A percentile compares a stretch with the other conserved stretches of the same genome.
Conservation (phyloP, 2,113 vertebrate genomes). For the Nibea coibor region DNA sequence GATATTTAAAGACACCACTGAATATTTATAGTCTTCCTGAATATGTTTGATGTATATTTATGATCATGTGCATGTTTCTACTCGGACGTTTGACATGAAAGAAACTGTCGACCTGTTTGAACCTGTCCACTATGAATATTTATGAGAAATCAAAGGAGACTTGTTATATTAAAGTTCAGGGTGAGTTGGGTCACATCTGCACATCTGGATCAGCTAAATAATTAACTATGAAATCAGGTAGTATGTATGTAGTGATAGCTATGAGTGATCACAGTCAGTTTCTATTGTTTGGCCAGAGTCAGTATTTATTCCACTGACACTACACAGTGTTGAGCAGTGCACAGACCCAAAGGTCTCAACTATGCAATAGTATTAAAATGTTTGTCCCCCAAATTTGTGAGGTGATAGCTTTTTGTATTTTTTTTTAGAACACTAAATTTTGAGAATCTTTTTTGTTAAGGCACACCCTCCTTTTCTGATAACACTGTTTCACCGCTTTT, state of each 20-base stretch:
- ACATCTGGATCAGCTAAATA: background rate
- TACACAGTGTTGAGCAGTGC: background rate
- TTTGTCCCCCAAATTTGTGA: no score
- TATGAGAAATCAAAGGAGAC: constrained; percentile 29
- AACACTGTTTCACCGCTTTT: no score
- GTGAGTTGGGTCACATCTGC: constrained; percentile 12
- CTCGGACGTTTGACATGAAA: constrained; percentile 37
- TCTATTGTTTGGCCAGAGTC: background rate
- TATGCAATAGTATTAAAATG: no score
- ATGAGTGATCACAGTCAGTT: background rate
- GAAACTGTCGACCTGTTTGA: constrained; percentile 22
- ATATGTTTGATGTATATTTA: constrained; percentile 49
- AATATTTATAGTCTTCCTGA: constrained; percentile 46
- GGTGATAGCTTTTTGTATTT: no score
- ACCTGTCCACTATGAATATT: constrained; percentile 36
- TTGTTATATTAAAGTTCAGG: constrained; percentile 31
- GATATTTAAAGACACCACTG: constrained; percentile 39
- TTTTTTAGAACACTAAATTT: no score
- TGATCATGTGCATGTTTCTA: constrained; percentile 38
- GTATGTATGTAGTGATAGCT: background rate
- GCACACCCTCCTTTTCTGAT: no score
- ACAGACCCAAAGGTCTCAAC: no score
- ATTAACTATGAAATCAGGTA: constrained; percentile 3
- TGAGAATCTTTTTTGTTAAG: no score
- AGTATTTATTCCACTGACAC: no score